Conservation (phyloP, 1,140 invertebrate genomes). For the Euborellia annulipes region DNA sequence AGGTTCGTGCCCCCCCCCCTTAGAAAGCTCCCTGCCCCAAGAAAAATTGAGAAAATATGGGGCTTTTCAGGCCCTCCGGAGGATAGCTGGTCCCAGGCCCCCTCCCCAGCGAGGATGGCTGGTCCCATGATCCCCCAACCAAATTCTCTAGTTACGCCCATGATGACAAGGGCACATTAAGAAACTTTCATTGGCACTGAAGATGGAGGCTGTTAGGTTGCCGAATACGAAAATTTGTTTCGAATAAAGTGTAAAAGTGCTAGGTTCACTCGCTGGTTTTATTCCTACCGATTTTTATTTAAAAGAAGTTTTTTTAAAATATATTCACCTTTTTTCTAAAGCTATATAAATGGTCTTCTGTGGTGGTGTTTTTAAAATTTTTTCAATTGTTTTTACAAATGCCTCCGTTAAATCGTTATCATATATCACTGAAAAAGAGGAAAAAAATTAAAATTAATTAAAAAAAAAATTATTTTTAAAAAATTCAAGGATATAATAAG, state of each 20-base stretch:
- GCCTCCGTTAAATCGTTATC: conserved; percentile 68
- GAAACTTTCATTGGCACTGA: background rate
- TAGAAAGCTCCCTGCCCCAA: too few species aligned
- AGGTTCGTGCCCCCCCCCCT: too few species aligned
- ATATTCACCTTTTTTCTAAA: conserved; percentile 53
- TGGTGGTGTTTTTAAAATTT: conserved; percentile 40
- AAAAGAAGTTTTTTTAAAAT: background rate
- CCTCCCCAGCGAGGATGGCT: too few species aligned
- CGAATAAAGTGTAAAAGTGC: background rate
- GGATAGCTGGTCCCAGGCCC: too few species aligned
- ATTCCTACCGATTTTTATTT: background rate
- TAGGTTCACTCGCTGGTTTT: background rate
- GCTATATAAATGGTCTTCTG: conserved; percentile 55
- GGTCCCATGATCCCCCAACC: too few species aligned
- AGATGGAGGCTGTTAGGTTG: background rate
- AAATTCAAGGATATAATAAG: background rate
- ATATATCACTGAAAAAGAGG: conserved; percentile 57
- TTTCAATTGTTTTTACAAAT: conserved; percentile 56
- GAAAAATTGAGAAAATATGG: too few species aligned
- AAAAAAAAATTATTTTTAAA: background rate
- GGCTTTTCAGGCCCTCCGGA: too few species aligned
- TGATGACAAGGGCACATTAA: background rate
- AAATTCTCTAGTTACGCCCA: background rate
- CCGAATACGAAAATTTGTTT: background rate
- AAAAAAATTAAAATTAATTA: background rate